These are phyloP conservation scores for Clarias laeviceps DNA, from an alignment of 2,797 vertebrate species.

Conservation along the genomic window DNA sequence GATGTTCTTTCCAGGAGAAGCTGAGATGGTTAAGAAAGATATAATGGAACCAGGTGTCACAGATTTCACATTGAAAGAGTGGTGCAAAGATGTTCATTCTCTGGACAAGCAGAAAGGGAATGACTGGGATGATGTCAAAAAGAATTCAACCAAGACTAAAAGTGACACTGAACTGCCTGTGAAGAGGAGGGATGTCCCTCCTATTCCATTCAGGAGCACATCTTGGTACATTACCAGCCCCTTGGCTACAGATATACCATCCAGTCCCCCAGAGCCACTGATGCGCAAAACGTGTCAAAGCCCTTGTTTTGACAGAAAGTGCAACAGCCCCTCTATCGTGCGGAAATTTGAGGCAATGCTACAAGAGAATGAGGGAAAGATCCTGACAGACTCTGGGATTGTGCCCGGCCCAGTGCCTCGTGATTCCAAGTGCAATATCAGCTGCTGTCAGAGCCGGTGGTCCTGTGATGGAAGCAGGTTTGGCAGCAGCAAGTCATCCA, in stretches of 20 bases:
- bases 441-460: slow-evolving; percentile 83
- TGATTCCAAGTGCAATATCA: slow-evolving; percentile 70
- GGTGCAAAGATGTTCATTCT: slow-evolving; percentile 72
- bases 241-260: slow-evolving; percentile 70
- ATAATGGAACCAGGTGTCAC: slow-evolving; percentile 64
- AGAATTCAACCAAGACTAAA: slow-evolving; percentile 58
- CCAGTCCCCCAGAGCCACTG: slow-evolving; percentile 70
- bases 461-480: slow-evolving; percentile 77
- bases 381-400: slow-evolving; percentile 66
- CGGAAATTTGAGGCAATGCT: slow-evolving; percentile 74
- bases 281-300: slow-evolving; percentile 69
- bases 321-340: slow-evolving; percentile 71
- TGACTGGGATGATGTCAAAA: slow-evolving; percentile 63
- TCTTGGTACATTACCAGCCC: slow-evolving; percentile 83
- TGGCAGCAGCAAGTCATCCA: slow-evolving; percentile 67
- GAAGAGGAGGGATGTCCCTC: slow-evolving; percentile 75
- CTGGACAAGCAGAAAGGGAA: slow-evolving; percentile 78
- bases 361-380: slow-evolving; percentile 78
- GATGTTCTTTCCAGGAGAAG: slow-evolving; percentile 68
- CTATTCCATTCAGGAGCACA: slow-evolving; percentile 86
- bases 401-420: slow-evolving; percentile 65
- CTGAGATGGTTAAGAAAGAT: slow-evolving; percentile 63
- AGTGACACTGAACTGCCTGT: slow-evolving; percentile 59
- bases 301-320: slow-evolving; percentile 67
- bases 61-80: slow-evolving; percentile 66